These are phyloP conservation scores for Dasyornis broadbenti DNA, from an alignment of 2,113 vertebrate genomes.

Conservation along the genomic window DNA sequence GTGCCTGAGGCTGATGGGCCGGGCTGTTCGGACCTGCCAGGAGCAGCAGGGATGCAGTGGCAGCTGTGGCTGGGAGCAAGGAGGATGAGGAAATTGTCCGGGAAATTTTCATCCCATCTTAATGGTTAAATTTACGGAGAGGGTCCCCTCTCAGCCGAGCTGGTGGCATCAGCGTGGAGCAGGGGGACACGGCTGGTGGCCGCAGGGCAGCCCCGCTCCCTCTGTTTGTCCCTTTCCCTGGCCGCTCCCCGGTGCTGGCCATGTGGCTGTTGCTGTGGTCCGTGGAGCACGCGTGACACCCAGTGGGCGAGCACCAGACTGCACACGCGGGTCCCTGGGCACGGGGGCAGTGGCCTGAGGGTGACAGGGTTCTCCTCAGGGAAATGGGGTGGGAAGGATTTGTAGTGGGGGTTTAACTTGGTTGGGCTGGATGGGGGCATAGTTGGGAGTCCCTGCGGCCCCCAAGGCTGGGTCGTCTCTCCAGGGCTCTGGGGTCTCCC, in stretches of 20 bases:
- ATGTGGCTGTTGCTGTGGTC: fast-evolving
- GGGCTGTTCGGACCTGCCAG: fast-evolving
- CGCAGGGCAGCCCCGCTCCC: neutral
- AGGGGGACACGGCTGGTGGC: neutral
- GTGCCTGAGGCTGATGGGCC: neutral
- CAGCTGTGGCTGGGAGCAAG: neutral
- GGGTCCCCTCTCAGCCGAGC: neutral
- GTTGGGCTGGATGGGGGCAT: neutral
- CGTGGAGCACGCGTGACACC: slow-evolving; percentile 39
- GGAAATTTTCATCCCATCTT: neutral
- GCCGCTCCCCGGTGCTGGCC: no score
- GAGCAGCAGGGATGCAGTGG: no score
- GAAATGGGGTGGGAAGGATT: fast-evolving
- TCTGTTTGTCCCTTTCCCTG: neutral
- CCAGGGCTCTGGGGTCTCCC: neutral
- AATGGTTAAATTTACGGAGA: fast-evolving
- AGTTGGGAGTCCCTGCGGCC: fast-evolving
- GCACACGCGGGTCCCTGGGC: neutral
- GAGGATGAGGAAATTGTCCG: neutral
- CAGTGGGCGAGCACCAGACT: neutral
- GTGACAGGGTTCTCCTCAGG: fast-evolving
- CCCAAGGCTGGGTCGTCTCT: neutral
- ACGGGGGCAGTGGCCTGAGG: fast-evolving
- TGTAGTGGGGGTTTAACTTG: neutral
- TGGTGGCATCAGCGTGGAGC: neutral